These are phyloP conservation scores for Stomatorhinus ivindoensis DNA, from an alignment of 2,113 vertebrate species.

Conservation along the genomic window DNA sequence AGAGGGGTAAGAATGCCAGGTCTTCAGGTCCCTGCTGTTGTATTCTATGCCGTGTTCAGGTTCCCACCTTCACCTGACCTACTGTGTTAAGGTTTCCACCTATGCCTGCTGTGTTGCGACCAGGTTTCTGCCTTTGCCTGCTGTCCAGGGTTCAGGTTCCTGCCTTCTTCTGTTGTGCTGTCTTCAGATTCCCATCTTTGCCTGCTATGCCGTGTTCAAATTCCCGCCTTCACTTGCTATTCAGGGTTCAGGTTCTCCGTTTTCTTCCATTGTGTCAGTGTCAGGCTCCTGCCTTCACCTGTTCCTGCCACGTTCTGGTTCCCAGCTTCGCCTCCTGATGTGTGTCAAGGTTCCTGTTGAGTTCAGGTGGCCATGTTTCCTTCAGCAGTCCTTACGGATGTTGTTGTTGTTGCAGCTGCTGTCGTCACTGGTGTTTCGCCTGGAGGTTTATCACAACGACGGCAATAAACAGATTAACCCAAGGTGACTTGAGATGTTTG, in stretches of 20 bases:
- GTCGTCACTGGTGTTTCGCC: background rate
- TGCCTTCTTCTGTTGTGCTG: background rate
- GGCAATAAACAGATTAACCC: constrained; percentile 14
- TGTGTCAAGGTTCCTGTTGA: background rate
- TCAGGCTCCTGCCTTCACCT: background rate
- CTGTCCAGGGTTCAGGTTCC: background rate
- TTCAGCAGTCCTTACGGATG: background rate
- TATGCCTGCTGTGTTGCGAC: background rate
- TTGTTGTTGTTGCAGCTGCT: background rate
- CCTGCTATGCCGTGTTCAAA: background rate
- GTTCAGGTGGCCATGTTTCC: background rate
- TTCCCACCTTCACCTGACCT: background rate
- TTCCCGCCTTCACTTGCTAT: background rate
- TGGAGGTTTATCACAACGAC: background rate
- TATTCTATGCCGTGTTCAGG: background rate
- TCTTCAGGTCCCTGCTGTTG: background rate
- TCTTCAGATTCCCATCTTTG: background rate
- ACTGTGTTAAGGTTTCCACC: background rate
- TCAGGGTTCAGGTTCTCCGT: background rate
- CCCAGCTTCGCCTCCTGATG: background rate
- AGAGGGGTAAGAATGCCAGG: background rate
- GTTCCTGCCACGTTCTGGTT: background rate
- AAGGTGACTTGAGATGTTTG: background rate
- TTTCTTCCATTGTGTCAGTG: background rate
- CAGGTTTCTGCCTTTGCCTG: background rate